phyloP scores from a whole-genome alignment of 2,797 vertebrate species.

The Characodon lateralis region DNA sequence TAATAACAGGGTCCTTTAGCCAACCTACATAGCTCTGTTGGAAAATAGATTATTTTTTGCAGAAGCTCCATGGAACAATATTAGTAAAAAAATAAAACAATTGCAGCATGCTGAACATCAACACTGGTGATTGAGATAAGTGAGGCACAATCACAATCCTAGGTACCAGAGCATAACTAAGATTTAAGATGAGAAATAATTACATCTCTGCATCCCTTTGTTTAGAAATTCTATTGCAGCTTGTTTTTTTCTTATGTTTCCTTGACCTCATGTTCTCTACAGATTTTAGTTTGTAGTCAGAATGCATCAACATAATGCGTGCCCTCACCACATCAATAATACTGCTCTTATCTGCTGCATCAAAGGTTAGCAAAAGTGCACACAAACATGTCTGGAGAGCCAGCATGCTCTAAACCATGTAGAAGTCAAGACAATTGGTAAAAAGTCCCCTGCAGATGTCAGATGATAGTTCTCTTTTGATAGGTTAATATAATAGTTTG shows the following conservation, averaged over 20 bases:
- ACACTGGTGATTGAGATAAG: neutral
- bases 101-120: neutral
- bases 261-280: conserved; percentile 30
- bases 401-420: conserved; percentile 40
- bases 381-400: conserved; percentile 52
- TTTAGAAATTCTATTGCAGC: conserved; percentile 26
- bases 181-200: neutral
- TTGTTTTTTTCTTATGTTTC: conserved; percentile 31
- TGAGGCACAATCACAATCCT: neutral
- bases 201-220: neutral
- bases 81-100: no score
- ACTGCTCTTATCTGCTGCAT: conserved; percentile 59
- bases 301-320: conserved; percentile 49
- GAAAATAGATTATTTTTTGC: neutral
- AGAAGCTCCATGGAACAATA: no score
- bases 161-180: neutral
- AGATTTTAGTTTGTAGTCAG: conserved; percentile 45
- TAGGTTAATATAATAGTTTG: neutral
- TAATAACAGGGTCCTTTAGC: neutral
- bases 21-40: no score
- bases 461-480: neutral
- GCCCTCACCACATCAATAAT: conserved; percentile 63
- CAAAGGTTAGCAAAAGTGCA: conserved; percentile 50
- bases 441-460: conserved; percentile 6
- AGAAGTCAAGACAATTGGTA: conserved; percentile 14